phyloP scores from a whole-genome alignment of 2,113 vertebrate species.

The Python bivittatus region DNA sequence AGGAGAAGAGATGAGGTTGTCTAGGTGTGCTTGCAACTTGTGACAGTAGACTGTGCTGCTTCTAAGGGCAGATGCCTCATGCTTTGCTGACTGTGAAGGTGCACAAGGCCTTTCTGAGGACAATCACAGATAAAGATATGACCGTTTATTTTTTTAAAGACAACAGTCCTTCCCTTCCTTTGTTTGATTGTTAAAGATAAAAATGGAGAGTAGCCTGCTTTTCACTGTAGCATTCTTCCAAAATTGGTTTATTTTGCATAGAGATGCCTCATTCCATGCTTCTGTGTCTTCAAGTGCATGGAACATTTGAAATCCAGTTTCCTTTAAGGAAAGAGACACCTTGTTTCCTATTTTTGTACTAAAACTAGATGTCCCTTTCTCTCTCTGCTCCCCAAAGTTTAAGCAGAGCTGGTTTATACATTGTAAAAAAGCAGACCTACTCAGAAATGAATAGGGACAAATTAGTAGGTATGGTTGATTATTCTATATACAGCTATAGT shows the following conservation, averaged over 20 bases:
- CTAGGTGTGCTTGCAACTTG: background rate
- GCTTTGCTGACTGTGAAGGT: background rate
- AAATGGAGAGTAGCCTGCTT: background rate
- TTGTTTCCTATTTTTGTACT: background rate
- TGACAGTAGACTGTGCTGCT: background rate
- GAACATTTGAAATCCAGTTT: background rate
- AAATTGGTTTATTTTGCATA: background rate
- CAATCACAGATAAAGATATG: background rate
- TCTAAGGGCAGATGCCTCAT: background rate
- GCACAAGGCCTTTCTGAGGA: background rate
- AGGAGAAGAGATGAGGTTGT: background rate
- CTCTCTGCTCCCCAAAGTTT: background rate
- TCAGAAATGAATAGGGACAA: background rate
- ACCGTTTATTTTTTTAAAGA: background rate
- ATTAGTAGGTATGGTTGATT: background rate
- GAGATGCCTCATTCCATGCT: background rate
- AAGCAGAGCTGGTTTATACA: background rate
- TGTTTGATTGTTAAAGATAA: background rate
- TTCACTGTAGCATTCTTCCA: background rate
- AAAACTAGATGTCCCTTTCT: background rate
- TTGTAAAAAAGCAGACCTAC: background rate
- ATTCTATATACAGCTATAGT: background rate
- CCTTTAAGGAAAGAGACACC: background rate
- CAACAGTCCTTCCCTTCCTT: background rate
- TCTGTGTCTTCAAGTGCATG: background rate